These are phyloP conservation scores for Diadromus collaris DNA, from an alignment of 2,888 invertebrate species.

Conservation along the genomic window DNA sequence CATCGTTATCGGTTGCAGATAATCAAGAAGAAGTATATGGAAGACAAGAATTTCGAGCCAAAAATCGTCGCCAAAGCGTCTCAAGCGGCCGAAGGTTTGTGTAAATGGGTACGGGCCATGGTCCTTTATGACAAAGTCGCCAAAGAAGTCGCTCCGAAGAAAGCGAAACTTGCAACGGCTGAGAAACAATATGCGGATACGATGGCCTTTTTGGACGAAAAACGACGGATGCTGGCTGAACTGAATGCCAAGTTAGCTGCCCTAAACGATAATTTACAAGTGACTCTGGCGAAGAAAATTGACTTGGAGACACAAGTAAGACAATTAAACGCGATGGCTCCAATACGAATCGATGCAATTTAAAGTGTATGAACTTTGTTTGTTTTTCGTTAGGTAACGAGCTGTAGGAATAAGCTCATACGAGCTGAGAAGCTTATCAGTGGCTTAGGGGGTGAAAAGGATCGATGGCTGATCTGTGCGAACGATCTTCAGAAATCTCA, in stretches of 20 bases:
- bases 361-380: not conserved
- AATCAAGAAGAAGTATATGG: conserved; percentile 71
- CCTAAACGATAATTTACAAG: conserved; percentile 86
- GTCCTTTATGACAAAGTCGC: conserved; percentile 93
- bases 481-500: conserved; percentile 87
- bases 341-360: not conserved
- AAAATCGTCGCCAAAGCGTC: conserved; percentile 93
- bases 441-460: conserved; percentile 94
- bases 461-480: conserved; percentile 91
- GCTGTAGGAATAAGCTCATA: conserved; percentile 90
- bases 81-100: conserved; percentile 95
- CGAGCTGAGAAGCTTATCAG: conserved; percentile 92
- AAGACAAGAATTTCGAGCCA: conserved; percentile 90
- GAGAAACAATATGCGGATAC: conserved; percentile 91
- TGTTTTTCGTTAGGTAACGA: conserved; percentile 60
- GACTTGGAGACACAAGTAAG: conserved; percentile 86
- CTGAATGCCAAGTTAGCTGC: conserved; percentile 89
- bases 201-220: conserved; percentile 92
- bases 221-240: conserved; percentile 88
- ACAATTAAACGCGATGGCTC: not conserved
- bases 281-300: conserved; percentile 85
- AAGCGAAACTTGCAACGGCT: conserved; percentile 89
- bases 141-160: conserved; percentile 92
- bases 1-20: conserved; percentile 51
- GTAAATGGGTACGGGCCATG: conserved; percentile 95